phyloP scores from a whole-genome alignment of 2,113 vertebrate genomes.

The Hassar affinis region DNA sequence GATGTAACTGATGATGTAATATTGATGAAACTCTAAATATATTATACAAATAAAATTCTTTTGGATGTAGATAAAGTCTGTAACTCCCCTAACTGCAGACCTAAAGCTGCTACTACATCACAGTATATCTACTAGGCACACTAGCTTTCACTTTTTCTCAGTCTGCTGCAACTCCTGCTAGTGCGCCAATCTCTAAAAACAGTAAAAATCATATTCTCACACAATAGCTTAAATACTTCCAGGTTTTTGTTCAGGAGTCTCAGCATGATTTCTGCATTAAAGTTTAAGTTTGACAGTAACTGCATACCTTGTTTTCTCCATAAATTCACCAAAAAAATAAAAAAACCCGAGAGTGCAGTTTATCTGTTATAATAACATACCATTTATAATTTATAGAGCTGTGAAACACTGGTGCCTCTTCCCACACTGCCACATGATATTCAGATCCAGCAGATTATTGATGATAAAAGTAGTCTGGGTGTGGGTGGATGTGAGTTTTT shows the following conservation, averaged over 20 bases:
- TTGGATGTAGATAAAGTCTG: not conserved
- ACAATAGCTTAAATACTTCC: not conserved
- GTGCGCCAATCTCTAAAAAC: not conserved
- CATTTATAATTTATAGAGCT: constrained; percentile 55
- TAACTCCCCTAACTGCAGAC: not conserved
- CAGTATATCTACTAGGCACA: not conserved
- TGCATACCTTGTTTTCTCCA: constrained; percentile 18
- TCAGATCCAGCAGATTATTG: constrained; percentile 55
- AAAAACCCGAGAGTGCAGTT: constrained; percentile 39
- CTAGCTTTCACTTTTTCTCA: not conserved
- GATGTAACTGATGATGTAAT: not conserved
- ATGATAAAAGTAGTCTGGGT: constrained; percentile 53
- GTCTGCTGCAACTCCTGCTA: not conserved
- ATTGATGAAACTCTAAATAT: not conserved
- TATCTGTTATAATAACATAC: constrained; percentile 55
- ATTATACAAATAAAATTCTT: not conserved
- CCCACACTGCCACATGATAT: constrained; percentile 50
- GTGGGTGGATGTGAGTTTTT: constrained; percentile 52
- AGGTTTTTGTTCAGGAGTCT: not conserved
- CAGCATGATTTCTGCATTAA: not conserved
- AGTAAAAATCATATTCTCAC: not conserved
- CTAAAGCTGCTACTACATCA: not conserved
- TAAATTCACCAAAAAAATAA: constrained; percentile 28
- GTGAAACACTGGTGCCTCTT: constrained; percentile 48
- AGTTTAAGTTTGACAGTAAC: not conserved